A percentile compares a stretch with the other conserved stretches of the same genome.
phyloP scores from a whole-genome alignment of 2,888 invertebrate species.

The Cataglyphis rosenhaueri region DNA sequence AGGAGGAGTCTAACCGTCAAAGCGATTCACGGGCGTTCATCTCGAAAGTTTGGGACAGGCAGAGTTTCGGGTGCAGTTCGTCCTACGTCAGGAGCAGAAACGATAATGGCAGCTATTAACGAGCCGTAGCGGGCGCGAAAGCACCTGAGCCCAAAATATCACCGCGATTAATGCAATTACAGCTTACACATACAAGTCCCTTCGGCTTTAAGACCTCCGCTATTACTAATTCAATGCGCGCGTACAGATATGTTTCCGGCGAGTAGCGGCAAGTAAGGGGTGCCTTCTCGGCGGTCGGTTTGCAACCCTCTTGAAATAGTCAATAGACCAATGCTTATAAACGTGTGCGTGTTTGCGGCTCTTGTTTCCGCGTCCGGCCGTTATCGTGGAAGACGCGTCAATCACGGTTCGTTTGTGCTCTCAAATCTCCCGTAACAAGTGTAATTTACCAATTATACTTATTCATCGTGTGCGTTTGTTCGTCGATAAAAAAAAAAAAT shows the following conservation, averaged over 20 bases:
- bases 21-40: constrained; percentile 58
- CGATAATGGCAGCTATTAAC: constrained; percentile 85
- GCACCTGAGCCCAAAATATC: constrained; percentile 85
- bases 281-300: constrained; percentile 20
- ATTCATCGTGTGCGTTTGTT: background rate
- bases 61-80: constrained; percentile 68
- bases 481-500: background rate
- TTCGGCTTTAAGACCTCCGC: constrained; percentile 78
- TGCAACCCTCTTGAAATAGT: constrained; percentile 86
- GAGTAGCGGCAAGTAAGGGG: constrained; percentile 3
- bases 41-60: constrained; percentile 63
- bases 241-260: constrained; percentile 69
- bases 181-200: constrained; percentile 82
- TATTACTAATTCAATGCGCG: constrained; percentile 78
- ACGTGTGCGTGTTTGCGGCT: constrained; percentile 5
- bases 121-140: constrained; percentile 81
- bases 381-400: background rate
- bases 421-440: background rate
- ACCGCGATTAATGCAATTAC: constrained; percentile 85
- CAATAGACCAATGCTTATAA: constrained; percentile 83
- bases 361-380: constrained; percentile 16
- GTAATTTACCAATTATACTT: background rate
- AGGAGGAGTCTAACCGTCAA: constrained; percentile 61
- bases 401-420: background rate
- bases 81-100: constrained; percentile 68